phyloP scores from a whole-genome alignment of 2,888 invertebrate species.

The Seladonia tumulorum region DNA sequence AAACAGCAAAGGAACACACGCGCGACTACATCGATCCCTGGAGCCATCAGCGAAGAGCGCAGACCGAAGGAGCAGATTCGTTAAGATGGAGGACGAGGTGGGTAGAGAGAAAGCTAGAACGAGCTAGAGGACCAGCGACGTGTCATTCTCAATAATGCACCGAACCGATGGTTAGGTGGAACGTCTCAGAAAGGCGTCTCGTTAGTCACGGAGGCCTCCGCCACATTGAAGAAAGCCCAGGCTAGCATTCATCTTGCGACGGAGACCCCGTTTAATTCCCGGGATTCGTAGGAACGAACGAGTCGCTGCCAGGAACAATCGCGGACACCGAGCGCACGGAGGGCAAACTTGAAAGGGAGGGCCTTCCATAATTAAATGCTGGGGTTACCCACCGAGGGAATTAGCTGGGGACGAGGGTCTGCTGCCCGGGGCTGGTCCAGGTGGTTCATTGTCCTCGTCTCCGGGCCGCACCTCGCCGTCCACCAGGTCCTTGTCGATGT shows the following conservation, averaged over 20 bases:
- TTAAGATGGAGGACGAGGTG: neutral
- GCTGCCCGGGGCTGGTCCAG: constrained; percentile 82
- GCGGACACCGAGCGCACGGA: constrained; percentile 38
- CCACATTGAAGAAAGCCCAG: constrained; percentile 27
- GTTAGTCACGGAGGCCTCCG: neutral
- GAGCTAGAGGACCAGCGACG: neutral
- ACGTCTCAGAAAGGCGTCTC: neutral
- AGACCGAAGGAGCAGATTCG: neutral
- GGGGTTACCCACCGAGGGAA: constrained; percentile 76
- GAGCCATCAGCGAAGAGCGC: neutral
- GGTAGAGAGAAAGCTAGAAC: neutral
- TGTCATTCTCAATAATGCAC: constrained; percentile 12
- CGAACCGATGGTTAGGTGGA: neutral
- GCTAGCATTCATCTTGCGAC: constrained; percentile 27
- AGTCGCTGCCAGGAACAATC: constrained; percentile 47
- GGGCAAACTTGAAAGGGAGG: constrained; percentile 65
- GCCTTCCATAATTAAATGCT: constrained; percentile 73
- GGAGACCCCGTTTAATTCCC: constrained; percentile 50
- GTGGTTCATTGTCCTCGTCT: constrained; percentile 84
- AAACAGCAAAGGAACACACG: neutral
- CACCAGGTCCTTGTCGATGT: constrained; percentile 77
- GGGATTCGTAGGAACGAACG: constrained; percentile 34
- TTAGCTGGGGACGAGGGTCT: constrained; percentile 81
- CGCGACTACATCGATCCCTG: constrained; percentile 3
- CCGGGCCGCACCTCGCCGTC: constrained; percentile 79